Percentiles rank a stretch among this genome's conserved stretches.
These are phyloP conservation scores for Monopis laevigella DNA, from an alignment of 2,888 invertebrate species.

Conservation along the genomic window DNA sequence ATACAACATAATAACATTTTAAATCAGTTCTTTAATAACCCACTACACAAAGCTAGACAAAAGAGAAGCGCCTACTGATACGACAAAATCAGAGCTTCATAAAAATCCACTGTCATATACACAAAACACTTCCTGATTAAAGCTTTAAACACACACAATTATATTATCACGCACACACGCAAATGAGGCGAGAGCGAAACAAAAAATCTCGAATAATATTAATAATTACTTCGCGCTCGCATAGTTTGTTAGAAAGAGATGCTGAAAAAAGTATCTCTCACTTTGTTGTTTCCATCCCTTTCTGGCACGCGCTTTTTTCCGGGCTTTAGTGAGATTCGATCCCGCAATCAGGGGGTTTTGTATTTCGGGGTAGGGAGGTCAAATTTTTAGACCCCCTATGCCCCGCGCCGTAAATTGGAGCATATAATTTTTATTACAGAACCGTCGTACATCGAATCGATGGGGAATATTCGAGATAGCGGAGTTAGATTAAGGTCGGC, in stretches of 20 bases:
- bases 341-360: slow-evolving; percentile 43
- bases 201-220: slow-evolving; percentile 33
- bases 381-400: slow-evolving; percentile 16
- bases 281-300: slow-evolving; percentile 23
- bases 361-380: slow-evolving; percentile 30
- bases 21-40: too few species aligned
- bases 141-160: slow-evolving; percentile 7
- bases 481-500: not conserved
- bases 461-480: slow-evolving; percentile 3
- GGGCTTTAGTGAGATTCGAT: slow-evolving; percentile 62
- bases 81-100: slow-evolving; percentile 5
- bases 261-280: slow-evolving; percentile 58
- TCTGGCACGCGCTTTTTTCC: slow-evolving; percentile 38
- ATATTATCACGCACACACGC: slow-evolving; percentile 12
- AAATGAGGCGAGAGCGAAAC: slow-evolving; percentile 16
- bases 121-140: slow-evolving; percentile 7
- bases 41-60: too few species aligned
- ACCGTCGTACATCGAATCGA: slow-evolving; percentile 42
- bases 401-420: slow-evolving; percentile 59
- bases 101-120: not conserved
- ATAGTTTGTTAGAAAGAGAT: slow-evolving; percentile 57
- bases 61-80: too few species aligned
- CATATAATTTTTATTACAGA: slow-evolving; percentile 67
- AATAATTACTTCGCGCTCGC: slow-evolving; percentile 49
- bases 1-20: too few species aligned